Conservation (phyloP, 2,113 vertebrate genomes). For the Hippocampus mohnikei region DNA sequence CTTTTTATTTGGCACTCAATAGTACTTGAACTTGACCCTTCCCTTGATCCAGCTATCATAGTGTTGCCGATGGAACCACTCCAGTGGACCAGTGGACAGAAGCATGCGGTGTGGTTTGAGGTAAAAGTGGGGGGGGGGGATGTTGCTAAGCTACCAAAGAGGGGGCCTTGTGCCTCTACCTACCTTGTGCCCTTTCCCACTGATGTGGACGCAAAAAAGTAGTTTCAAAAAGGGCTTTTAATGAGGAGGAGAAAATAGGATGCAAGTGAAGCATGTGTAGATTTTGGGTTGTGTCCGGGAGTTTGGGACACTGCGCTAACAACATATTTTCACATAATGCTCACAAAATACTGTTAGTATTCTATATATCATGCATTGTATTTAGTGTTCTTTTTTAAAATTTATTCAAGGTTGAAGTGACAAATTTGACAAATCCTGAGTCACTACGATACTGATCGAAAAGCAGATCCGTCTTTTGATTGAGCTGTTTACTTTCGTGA, state of each 20-base stretch:
- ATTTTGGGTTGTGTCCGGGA: too few species aligned
- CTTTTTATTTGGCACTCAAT: not conserved
- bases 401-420: too few species aligned
- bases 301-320: too few species aligned
- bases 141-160: not conserved
- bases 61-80: not conserved
- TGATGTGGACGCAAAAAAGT: not conserved
- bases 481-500: not conserved
- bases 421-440: too few species aligned
- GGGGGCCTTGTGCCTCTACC: not conserved
- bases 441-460: too few species aligned
- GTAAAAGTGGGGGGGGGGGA: not conserved
- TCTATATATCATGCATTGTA: too few species aligned
- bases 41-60: conserved; percentile 4
- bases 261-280: too few species aligned
- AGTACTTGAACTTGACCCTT: not conserved
- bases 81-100: not conserved
- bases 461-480: not conserved
- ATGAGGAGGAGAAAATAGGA: too few species aligned
- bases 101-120: not conserved
- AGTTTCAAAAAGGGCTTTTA: too few species aligned
- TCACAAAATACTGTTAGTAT: too few species aligned
- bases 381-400: too few species aligned
- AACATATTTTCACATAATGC: too few species aligned
- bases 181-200: not conserved